These are phyloP conservation scores for Falco novaeseelandiae DNA, from an alignment of 2,797 vertebrate genomes.

Conservation along the genomic window DNA sequence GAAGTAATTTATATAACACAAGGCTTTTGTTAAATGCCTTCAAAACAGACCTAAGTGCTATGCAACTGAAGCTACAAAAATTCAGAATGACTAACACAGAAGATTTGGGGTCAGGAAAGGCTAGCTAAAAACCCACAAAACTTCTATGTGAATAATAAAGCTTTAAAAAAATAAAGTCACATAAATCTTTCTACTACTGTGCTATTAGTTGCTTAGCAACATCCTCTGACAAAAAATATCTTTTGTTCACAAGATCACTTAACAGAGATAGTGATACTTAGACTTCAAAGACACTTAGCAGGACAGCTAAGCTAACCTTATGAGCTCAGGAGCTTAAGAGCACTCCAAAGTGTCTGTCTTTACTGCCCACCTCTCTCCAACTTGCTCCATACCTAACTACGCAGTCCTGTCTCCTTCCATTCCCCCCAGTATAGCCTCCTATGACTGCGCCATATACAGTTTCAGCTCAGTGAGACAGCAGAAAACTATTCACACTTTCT, in stretches of 20 bases:
- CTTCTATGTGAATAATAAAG: neutral
- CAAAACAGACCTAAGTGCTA: neutral
- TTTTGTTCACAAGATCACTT: neutral
- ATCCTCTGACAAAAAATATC: neutral
- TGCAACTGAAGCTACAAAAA: neutral
- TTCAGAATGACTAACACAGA: neutral
- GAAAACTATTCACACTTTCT: neutral
- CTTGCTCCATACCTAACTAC: neutral
- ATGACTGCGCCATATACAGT: neutral
- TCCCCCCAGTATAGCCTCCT: rapidly evolving
- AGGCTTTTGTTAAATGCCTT: neutral
- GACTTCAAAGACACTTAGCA: neutral
- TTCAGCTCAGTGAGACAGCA: neutral
- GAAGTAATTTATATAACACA: neutral
- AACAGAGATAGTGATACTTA: neutral
- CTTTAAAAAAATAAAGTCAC: neutral
- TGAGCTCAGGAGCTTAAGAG: neutral
- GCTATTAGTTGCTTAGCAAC: neutral
- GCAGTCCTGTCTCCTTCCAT: neutral
- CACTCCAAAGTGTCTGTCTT: neutral
- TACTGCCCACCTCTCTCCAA: neutral
- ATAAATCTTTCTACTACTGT: neutral
- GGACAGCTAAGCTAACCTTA: neutral
- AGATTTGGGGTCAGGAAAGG: neutral
- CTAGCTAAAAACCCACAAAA: neutral